Evolutionary conservation across 2,888 invertebrate species (phyloP).

Genomic region (Acrobeloides nanus): DNA sequence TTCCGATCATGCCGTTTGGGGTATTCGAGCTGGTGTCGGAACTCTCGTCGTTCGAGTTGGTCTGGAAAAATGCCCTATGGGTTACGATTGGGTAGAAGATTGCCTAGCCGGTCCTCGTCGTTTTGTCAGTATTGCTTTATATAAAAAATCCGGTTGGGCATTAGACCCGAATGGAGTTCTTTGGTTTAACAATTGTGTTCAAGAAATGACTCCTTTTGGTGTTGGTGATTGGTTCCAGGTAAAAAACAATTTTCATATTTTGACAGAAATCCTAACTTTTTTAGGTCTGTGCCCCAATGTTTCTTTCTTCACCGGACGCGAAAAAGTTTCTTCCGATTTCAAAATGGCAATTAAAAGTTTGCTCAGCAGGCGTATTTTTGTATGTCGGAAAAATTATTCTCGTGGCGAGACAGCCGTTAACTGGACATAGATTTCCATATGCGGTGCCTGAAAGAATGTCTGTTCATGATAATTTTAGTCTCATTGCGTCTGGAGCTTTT

Average conservation of each 20-base stretch:
- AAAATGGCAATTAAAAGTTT: constrained; percentile 25
- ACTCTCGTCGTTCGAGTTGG: constrained; percentile 24
- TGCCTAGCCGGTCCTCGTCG: constrained; percentile 16
- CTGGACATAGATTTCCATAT: constrained; percentile 14
- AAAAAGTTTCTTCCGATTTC: constrained; percentile 15
- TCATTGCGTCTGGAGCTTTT: constrained; percentile 19
- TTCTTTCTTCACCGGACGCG: constrained; percentile 1
- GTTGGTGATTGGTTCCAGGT: constrained; percentile 27
- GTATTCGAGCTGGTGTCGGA: constrained; percentile 17
- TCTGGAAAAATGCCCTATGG: constrained; percentile 29
- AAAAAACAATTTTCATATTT: background rate
- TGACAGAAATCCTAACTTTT: background rate
- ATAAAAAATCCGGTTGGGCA: constrained; percentile 24
- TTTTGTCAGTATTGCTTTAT: constrained; percentile 23
- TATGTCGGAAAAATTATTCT: constrained; percentile 19
- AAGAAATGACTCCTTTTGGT: constrained; percentile 26
- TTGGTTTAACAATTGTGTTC: constrained; percentile 30
- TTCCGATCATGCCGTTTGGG: constrained; percentile 32
- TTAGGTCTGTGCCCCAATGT: constrained; percentile 15
- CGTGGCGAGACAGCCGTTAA: constrained; percentile 17
- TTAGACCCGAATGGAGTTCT: constrained; percentile 20
- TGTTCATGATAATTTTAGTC: constrained; percentile 22
- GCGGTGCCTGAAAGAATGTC: constrained; percentile 17
- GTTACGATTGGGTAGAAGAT: constrained; percentile 29
- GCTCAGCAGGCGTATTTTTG: constrained; percentile 24